Percentiles rank a stretch among this genome's conserved stretches.
These are phyloP conservation scores for Pseudomugil gertrudae DNA, from an alignment of 2,797 vertebrate genomes.

Conservation along the genomic window DNA sequence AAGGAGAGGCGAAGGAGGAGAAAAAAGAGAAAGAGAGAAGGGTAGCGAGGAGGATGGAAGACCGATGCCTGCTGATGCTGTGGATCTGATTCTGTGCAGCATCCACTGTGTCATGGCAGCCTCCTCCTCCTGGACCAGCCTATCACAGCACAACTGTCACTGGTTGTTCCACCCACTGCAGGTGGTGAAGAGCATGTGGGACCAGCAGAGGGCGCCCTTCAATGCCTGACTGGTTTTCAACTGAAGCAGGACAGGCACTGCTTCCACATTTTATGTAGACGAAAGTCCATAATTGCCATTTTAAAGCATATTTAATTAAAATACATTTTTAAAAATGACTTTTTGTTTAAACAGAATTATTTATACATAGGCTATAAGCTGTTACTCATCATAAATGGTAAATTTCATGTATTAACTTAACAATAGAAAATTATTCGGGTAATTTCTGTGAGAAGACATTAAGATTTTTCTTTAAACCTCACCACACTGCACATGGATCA, in stretches of 20 bases:
- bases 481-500: no score
- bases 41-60: constrained; percentile 71
- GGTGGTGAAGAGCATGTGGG: constrained; percentile 65
- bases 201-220: constrained; percentile 72
- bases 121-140: constrained; percentile 82
- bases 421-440: no score
- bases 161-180: constrained; percentile 84
- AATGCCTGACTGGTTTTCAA: constrained; percentile 5
- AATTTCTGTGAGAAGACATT: neutral
- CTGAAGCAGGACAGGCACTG: no score
- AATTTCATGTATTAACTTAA: neutral
- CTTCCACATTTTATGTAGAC: neutral
- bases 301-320: neutral
- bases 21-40: constrained; percentile 65
- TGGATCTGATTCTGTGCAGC: constrained; percentile 81
- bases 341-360: neutral
- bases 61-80: constrained; percentile 77
- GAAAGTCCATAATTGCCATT: neutral
- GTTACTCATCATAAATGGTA: neutral
- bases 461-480: neutral
- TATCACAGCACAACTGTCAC: constrained; percentile 69
- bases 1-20: constrained; percentile 63
- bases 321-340: neutral
- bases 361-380: neutral
- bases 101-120: constrained; percentile 84